Evolutionary conservation across 2,888 invertebrate species (phyloP).

Genomic region (Pristionchus entomophagus): DNA sequence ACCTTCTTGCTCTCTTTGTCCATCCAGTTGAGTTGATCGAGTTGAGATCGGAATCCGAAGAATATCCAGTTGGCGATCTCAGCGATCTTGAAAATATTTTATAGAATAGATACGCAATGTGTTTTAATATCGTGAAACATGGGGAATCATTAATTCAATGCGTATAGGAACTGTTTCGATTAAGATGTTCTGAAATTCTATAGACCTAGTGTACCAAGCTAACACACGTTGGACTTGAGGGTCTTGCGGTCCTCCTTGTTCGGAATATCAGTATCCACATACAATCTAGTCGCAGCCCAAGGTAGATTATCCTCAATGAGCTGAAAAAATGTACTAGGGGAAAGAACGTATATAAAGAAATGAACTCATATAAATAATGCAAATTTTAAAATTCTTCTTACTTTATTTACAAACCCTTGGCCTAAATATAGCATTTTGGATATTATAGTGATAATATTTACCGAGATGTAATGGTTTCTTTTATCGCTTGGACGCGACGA

Average conservation of each 20-base stretch:
- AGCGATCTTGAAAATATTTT: background rate
- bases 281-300: background rate
- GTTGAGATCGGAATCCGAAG: slow-evolving; percentile 67
- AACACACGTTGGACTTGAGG: background rate
- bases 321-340: background rate
- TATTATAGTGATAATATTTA: background rate
- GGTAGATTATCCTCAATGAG: background rate
- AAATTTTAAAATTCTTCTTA: no score
- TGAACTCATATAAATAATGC: no score
- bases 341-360: no score
- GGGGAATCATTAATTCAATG: no score
- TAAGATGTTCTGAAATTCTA: no score
- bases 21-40: slow-evolving; percentile 68
- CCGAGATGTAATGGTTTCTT: background rate
- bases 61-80: slow-evolving; percentile 40
- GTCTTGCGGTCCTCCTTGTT: background rate
- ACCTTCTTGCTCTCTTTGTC: background rate
- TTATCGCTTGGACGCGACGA: background rate
- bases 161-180: no score
- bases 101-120: background rate
- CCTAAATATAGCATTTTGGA: no score
- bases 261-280: background rate
- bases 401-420: no score
- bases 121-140: no score
- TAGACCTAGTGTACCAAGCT: no score